phyloP scores from a whole-genome alignment of 2,797 vertebrate genomes.

The Anguilla anguilla region DNA sequence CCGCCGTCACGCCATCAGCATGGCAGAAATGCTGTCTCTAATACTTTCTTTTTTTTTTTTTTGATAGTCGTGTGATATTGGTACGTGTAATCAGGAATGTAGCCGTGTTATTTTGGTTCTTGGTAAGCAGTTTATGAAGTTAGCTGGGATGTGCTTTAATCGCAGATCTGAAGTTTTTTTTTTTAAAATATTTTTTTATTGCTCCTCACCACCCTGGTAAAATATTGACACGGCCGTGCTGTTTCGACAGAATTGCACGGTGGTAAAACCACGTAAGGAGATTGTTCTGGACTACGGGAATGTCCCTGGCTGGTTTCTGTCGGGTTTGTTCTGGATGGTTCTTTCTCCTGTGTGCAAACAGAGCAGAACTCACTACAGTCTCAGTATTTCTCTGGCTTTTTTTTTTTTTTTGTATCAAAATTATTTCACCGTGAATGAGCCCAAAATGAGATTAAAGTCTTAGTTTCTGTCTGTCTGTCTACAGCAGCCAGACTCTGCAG shows the following conservation, averaged over 20 bases:
- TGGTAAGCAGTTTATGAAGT: neutral
- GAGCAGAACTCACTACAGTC: neutral
- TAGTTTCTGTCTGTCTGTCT: neutral
- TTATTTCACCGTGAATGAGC: neutral
- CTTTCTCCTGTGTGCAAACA: neutral
- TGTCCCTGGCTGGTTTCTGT: neutral
- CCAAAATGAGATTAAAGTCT: neutral
- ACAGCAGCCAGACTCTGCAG: neutral
- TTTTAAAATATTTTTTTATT: neutral
- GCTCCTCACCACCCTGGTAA: slow-evolving; percentile 48
- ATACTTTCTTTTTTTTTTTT: no score
- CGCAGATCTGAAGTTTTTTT: neutral
- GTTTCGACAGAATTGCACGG: slow-evolving; percentile 23
- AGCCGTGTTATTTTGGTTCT: no score
- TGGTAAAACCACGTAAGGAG: neutral
- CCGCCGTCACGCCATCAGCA: no score
- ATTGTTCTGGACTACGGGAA: neutral
- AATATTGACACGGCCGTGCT: slow-evolving; percentile 58
- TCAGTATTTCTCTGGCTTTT: neutral
- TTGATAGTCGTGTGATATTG: no score
- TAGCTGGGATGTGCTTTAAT: neutral
- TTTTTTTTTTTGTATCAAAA: neutral
- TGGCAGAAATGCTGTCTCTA: no score
- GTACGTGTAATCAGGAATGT: no score
- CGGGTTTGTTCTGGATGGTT: neutral